Conservation (phyloP, 2,113 vertebrate species). For the Conger conger region DNA sequence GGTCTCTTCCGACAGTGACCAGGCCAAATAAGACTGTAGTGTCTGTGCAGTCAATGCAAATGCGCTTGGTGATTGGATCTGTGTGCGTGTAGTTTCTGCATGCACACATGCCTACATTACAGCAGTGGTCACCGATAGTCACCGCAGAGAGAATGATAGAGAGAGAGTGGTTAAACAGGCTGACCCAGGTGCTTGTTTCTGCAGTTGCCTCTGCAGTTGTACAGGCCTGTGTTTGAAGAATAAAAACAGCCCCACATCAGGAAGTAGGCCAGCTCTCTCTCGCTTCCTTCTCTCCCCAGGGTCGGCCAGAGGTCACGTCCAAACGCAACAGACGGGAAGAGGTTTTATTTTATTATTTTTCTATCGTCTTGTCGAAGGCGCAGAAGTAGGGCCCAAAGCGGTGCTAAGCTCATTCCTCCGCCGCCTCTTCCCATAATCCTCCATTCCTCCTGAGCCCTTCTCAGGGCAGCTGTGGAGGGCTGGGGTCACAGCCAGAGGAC, state of each 20-base stretch:
- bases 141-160: not conserved
- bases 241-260: not conserved
- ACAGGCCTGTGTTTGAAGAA: not conserved
- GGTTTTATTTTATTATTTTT: not conserved
- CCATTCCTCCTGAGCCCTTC: not conserved
- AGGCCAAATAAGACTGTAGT: not conserved
- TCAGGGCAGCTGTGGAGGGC: conserved; percentile 9
- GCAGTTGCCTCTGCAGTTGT: not conserved
- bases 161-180: not conserved
- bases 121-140: not conserved
- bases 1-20: not conserved
- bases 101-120: not conserved
- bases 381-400: not conserved
- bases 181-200: not conserved
- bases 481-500: conserved; percentile 10
- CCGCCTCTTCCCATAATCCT: not conserved
- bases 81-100: not conserved
- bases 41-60: not conserved
- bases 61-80: too few relatives aligned
- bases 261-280: not conserved
- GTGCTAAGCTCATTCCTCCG: not conserved
- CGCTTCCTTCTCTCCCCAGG: not conserved
- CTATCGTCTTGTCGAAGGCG: conserved; percentile 15
- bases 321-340: not conserved
- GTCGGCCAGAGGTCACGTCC: not conserved